phyloP scores from a whole-genome alignment of 1,140 invertebrate species.

The Whitmania pigra region DNA sequence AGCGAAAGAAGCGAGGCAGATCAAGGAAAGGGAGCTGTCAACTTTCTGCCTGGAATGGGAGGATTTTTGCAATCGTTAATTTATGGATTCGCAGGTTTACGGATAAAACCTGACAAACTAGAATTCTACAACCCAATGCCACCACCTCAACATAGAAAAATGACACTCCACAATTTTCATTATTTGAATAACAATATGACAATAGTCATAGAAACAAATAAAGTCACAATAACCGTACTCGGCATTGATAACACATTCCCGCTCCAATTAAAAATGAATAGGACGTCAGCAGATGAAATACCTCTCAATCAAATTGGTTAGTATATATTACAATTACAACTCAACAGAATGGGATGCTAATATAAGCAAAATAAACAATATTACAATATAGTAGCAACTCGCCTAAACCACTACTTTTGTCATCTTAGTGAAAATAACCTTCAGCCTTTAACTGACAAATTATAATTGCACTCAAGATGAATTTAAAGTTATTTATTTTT shows the following conservation, averaged over 20 bases:
- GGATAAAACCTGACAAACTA: conserved; percentile 21
- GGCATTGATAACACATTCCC: conserved; percentile 13
- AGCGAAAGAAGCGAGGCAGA: conserved; percentile 18
- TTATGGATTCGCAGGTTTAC: conserved; percentile 24
- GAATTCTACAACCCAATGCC: conserved; percentile 23
- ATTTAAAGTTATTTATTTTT: conserved; percentile 8
- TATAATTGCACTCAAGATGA: neutral
- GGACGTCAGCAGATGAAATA: conserved; percentile 9
- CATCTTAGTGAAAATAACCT: no score
- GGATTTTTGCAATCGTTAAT: conserved; percentile 24
- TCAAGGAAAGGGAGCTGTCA: conserved; percentile 20
- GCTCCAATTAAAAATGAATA: conserved; percentile 18
- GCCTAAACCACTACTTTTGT: no score
- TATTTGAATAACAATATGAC: conserved; percentile 22
- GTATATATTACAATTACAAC: neutral
- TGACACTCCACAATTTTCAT: conserved; percentile 17
- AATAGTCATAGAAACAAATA: conserved; percentile 20
- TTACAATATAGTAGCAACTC: no score
- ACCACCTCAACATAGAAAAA: conserved; percentile 13
- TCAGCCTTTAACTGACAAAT: neutral
- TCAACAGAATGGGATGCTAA: neutral
- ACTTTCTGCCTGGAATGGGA: conserved; percentile 25
- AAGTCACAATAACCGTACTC: conserved; percentile 15
- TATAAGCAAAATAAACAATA: no score
- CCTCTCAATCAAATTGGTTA: conserved; percentile 1